Conservation (phyloP, 1,140 invertebrate genomes). For the Halesus radiatus region DNA sequence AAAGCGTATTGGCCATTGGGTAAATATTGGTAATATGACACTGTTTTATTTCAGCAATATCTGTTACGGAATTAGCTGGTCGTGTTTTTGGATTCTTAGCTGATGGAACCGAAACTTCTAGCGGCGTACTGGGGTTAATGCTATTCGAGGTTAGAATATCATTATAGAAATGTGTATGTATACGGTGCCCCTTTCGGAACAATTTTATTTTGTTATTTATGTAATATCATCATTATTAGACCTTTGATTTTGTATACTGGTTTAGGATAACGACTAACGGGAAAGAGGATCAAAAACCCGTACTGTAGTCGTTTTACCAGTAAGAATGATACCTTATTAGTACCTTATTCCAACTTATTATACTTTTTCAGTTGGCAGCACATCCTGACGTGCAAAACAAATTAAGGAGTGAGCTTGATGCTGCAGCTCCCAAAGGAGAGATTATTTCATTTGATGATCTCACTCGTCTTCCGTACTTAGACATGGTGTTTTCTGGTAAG, state of each 20-base stretch:
- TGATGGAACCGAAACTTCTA: conserved; percentile 39
- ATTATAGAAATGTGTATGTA: too few relatives aligned
- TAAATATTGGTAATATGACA: too few relatives aligned
- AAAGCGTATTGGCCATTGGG: too few relatives aligned
- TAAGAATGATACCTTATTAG: too few relatives aligned
- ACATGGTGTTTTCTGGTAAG: conserved; percentile 44
- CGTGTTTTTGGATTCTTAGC: conserved; percentile 36
- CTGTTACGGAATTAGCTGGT: conserved; percentile 21
- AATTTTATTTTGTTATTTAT: not conserved
- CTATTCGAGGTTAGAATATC: conserved; percentile 26
- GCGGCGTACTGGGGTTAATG: conserved; percentile 21
- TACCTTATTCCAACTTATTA: not conserved
- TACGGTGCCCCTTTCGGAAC: too few relatives aligned
- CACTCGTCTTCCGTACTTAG: conserved; percentile 31
- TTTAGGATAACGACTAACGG: too few relatives aligned
- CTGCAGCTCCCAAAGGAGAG: conserved; percentile 9
- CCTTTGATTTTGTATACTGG: too few relatives aligned
- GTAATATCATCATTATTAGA: too few relatives aligned
- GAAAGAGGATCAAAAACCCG: too few relatives aligned
- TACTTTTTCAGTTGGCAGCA: conserved; percentile 27
- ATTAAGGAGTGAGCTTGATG: conserved; percentile 20
- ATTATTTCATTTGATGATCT: conserved; percentile 35
- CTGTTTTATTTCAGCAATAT: conserved; percentile 15
- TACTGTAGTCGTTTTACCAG: too few relatives aligned
- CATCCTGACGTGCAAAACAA: conserved; percentile 42